Percentiles rank a stretch among this genome's conserved stretches.
Conservation (phyloP, 2,113 vertebrate genomes). For the Turdus rufiventris region DNA sequence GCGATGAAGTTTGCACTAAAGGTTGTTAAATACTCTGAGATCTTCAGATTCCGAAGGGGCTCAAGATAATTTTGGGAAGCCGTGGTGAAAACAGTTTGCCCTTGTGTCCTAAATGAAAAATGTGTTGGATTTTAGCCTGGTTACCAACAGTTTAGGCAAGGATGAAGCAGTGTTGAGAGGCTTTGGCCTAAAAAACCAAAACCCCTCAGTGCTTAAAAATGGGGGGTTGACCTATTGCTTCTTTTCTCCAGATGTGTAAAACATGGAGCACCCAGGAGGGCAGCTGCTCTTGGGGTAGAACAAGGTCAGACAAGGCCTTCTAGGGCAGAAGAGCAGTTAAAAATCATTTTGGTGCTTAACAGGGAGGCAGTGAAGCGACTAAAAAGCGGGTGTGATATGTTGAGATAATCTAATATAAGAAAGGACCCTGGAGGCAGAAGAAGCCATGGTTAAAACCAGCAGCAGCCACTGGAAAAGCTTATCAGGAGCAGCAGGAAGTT, state of each 20-base stretch:
- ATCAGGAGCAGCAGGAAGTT: slow-evolving; percentile 10
- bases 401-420: slow-evolving; percentile 39
- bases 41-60: background rate
- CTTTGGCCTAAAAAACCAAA: background rate
- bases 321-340: slow-evolving; percentile 8
- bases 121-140: background rate
- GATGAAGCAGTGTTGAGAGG: background rate
- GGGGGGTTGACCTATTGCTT: background rate
- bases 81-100: background rate
- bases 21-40: background rate
- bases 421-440: slow-evolving; percentile 35
- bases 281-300: background rate
- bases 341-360: slow-evolving; percentile 23
- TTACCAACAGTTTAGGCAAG: background rate
- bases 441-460: background rate
- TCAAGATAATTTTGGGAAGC: background rate
- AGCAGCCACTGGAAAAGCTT: slow-evolving; percentile 16
- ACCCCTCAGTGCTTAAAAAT: background rate
- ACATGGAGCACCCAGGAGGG: background rate
- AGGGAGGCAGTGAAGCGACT: slow-evolving; percentile 27
- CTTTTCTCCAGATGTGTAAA: background rate
- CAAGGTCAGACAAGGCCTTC: slow-evolving; percentile 15
- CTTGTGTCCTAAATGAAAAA: background rate
- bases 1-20: background rate
- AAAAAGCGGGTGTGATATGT: slow-evolving; percentile 15